Conservation (phyloP, 2,888 invertebrate species). For the Caenorhabditis plicata region DNA sequence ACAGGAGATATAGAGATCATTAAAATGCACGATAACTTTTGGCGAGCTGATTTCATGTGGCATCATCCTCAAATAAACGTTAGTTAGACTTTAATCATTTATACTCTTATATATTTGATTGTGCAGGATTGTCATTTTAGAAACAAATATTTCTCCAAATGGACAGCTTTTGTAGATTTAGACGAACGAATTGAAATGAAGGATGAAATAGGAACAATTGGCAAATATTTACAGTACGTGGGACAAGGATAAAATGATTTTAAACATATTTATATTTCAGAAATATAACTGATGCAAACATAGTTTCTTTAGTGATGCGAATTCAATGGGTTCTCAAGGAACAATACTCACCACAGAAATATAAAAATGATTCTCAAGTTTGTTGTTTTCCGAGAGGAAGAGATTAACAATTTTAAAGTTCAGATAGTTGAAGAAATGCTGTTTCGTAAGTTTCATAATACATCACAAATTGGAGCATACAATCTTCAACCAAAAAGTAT, state of each 20-base stretch:
- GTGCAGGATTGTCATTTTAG: constrained; percentile 26
- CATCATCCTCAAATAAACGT: constrained; percentile 15
- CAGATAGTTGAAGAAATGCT: constrained; percentile 3
- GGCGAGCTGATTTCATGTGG: constrained; percentile 23
- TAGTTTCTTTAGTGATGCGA: too few species aligned
- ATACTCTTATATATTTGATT: not conserved
- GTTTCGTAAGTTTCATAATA: constrained; percentile 11
- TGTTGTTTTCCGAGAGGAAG: not conserved
- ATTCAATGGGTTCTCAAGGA: too few species aligned
- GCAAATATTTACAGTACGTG: too few species aligned
- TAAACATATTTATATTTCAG: not conserved
- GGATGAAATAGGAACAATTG: constrained; percentile 5
- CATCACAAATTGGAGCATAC: not conserved
- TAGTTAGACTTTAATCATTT: not conserved
- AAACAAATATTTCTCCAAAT: constrained; percentile 10
- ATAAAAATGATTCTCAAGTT: too few species aligned
- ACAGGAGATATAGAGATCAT: constrained; percentile 20
- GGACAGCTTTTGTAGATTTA: constrained; percentile 20
- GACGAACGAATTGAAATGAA: constrained; percentile 24
- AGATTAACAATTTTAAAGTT: too few species aligned
- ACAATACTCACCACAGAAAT: too few species aligned
- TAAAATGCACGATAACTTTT: constrained; percentile 12
- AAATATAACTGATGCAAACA: too few species aligned
- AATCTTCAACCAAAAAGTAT: constrained; percentile 10
- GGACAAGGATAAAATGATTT: too few species aligned